Evolutionary conservation across 2,113 vertebrate genomes (phyloP), one percentile per base, ranked within the genome.

Genomic region (Spheniscus mendiculus): DNA sequence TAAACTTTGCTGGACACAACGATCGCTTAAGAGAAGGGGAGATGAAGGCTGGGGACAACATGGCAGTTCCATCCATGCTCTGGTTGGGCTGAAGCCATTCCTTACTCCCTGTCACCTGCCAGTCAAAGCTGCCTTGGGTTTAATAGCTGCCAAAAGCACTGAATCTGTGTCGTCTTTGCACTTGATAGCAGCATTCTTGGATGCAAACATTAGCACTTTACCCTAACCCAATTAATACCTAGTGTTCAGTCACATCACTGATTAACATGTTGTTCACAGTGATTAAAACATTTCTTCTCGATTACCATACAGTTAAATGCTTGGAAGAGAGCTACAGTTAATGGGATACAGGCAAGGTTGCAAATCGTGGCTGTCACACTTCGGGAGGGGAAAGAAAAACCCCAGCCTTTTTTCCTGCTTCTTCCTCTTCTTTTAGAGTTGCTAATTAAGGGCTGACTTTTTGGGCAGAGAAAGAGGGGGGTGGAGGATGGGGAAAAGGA

Each of bases 211-310:
- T 97, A 98, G 97, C 98, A 98, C 96, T 98, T 97, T 97, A 95
- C 96, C 96, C 97, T 98, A 97, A 97, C 94, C 97, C 98, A 98
- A 98, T 99, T 98, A 99, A 98, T 98, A 98, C 97, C 97, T 95
- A 98, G 78, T 92, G 90, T 98, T 98, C 97, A 94, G 96, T 98
- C 97, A 96, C 93, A 98, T 97, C 97, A 96, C 98, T 98, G 98
- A 98, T 98, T 98, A 98, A 98, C 94, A 98, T 97, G 98, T 98
- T 98, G 98, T 97, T 97, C 97, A 96, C 93, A 91, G 98, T 98
- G 98, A 99, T 99, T 99, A 98, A 98, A 99, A 98, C 97, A 98
- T 98, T 98, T 98, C 97, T 98, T 97, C 97, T 97, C 98, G 96
- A 99, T 99, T 98, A 98, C 98, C 95, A 91, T 97, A 94, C 71